Evolutionary conservation across 1,140 invertebrate species (phyloP).

Genomic region (Cryptotermes secundus): DNA sequence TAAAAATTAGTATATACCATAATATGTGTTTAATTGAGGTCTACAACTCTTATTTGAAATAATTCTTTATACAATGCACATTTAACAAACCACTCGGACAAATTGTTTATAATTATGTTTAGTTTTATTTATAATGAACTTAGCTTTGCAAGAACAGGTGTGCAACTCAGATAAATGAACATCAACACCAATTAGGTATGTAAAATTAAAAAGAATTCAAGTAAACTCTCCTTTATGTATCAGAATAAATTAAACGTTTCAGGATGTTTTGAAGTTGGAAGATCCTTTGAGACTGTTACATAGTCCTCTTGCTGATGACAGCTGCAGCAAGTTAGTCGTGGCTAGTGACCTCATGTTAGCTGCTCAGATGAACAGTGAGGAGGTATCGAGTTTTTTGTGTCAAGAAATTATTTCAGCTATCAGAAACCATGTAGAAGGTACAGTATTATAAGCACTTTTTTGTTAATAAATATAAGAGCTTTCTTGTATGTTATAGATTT

Average conservation of each 20-base stretch:
- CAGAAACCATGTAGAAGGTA: conserved; percentile 40
- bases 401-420: conserved; percentile 53
- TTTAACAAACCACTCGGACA: too few species aligned
- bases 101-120: too few species aligned
- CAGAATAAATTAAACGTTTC: not conserved
- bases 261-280: conserved; percentile 52
- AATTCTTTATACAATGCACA: too few species aligned
- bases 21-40: too few species aligned
- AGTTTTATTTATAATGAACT: too few species aligned
- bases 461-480: too few species aligned
- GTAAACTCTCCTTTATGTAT: not conserved
- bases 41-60: too few species aligned
- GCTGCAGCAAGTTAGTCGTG: conserved; percentile 56
- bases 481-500: too few species aligned
- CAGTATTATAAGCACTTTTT: not conserved
- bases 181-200: not conserved
- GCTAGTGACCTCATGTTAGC: conserved; percentile 56
- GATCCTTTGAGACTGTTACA: conserved; percentile 55
- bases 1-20: too few species aligned
- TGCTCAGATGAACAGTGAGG: conserved; percentile 49
- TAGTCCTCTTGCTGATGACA: conserved; percentile 54
- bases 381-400: conserved; percentile 50
- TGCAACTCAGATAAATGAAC: not conserved
- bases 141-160: too few species aligned
- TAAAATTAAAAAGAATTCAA: not conserved